Conservation (phyloP, 2,888 invertebrate genomes). For the Buathra laborator region DNA sequence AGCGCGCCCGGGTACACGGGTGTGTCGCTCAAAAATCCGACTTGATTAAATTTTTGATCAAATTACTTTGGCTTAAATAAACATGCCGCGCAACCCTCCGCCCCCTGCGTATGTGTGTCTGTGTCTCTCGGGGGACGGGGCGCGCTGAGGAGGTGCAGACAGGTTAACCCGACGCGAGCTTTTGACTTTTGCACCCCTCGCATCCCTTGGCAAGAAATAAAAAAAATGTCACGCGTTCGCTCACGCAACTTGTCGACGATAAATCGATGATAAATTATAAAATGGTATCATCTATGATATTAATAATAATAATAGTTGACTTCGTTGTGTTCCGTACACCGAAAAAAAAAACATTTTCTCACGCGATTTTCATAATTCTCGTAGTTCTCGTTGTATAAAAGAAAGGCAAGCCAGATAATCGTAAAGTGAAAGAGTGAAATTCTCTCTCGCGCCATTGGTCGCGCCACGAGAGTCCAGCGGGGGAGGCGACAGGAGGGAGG, state of each 20-base stretch:
- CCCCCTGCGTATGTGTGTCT: background rate
- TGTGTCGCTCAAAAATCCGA: conserved; percentile 83
- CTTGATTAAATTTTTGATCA: conserved; percentile 85
- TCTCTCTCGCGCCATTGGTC: conserved; percentile 76
- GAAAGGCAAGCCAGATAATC: conserved; percentile 18
- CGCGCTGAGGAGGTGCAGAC: conserved; percentile 18
- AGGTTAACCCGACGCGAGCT: conserved; percentile 15
- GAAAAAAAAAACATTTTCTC: background rate
- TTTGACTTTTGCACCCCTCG: background rate
- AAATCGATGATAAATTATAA: no score
- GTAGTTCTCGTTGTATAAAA: background rate
- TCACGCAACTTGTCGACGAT: conserved; percentile 71
- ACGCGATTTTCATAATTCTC: background rate
- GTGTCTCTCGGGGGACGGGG: background rate
- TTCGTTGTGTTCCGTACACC: background rate
- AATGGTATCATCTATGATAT: no score
- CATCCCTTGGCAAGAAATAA: conserved; percentile 49
- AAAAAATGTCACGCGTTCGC: conserved; percentile 78
- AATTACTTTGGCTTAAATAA: conserved; percentile 85
- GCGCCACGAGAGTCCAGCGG: conserved; percentile 54
- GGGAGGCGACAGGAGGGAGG: background rate
- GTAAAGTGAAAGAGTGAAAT: conserved; percentile 41
- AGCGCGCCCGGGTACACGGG: conserved; percentile 51
- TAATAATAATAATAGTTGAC: background rate
- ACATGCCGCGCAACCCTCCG: conserved; percentile 74